A percentile compares a stretch with the other conserved stretches of the same genome.
Evolutionary conservation across 2,888 invertebrate species (phyloP).

Genomic region (Acleris laterana): DNA sequence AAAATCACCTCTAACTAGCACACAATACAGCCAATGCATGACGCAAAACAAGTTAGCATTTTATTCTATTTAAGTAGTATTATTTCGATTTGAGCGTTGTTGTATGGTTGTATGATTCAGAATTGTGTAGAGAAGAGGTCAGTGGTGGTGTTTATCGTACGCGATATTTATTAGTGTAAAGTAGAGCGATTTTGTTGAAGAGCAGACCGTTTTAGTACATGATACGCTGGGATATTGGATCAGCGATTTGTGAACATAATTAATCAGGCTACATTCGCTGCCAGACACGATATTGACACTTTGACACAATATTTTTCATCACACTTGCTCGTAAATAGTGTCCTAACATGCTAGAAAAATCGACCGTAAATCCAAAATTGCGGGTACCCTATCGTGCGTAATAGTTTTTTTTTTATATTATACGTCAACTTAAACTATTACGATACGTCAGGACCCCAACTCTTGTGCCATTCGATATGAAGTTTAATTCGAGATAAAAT

Average conservation of each 20-base stretch:
- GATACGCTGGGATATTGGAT: slow-evolving; percentile 12
- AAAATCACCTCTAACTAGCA: slow-evolving; percentile 17
- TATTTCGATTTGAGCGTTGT: slow-evolving; percentile 6
- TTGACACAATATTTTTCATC: too few species aligned
- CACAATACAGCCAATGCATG: slow-evolving; percentile 4
- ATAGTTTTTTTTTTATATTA: too few species aligned
- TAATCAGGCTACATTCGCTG: neutral
- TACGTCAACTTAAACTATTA: too few species aligned
- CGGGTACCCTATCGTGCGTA: too few species aligned
- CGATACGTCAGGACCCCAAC: too few species aligned
- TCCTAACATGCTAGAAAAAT: too few species aligned
- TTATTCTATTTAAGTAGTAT: too few species aligned
- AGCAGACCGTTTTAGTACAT: slow-evolving; percentile 23
- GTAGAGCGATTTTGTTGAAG: slow-evolving; percentile 27
- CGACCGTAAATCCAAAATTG: too few species aligned
- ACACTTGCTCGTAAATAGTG: too few species aligned
- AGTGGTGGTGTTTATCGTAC: slow-evolving; percentile 16
- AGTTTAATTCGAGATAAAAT: too few species aligned
- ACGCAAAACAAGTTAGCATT: slow-evolving; percentile 5
- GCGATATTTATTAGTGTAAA: slow-evolving; percentile 27
- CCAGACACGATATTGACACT: too few species aligned
- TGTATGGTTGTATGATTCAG: neutral
- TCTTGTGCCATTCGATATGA: too few species aligned
- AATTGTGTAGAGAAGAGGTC: slow-evolving; percentile 1
- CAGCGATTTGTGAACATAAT: slow-evolving; percentile 17